Percentiles rank a stretch among this genome's conserved stretches.
These are phyloP conservation scores for Coregonus clupeaformis DNA, from an alignment of 2,113 vertebrate species.

Conservation along the genomic window DNA sequence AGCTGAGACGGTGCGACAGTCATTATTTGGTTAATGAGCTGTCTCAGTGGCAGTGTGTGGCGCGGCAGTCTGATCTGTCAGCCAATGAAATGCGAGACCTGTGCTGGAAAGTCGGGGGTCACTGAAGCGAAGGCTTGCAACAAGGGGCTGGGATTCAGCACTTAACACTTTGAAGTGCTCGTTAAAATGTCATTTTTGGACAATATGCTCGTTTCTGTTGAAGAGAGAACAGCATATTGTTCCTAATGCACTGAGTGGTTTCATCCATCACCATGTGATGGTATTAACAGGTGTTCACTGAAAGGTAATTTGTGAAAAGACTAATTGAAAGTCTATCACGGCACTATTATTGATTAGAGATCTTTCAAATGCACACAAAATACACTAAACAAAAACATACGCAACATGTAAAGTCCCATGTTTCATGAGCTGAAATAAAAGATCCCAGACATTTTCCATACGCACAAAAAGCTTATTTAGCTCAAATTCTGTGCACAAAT, in stretches of 20 bases:
- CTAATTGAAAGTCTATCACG: constrained; percentile 38
- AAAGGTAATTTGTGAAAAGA: constrained; percentile 53
- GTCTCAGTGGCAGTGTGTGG: constrained; percentile 51
- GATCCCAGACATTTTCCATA: too few relatives aligned
- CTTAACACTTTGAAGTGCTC: constrained; percentile 69
- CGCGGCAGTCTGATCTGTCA: constrained; percentile 65
- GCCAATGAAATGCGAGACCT: constrained; percentile 57
- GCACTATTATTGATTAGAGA: constrained; percentile 5
- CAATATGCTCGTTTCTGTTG: constrained; percentile 64
- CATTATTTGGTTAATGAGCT: constrained; percentile 78
- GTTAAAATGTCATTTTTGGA: constrained; percentile 74
- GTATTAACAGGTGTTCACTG: constrained; percentile 69
- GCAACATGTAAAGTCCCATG: too few relatives aligned
- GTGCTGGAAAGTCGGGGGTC: constrained; percentile 55
- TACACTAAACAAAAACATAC: too few relatives aligned
- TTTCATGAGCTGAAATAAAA: too few relatives aligned
- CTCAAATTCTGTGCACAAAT: too few relatives aligned
- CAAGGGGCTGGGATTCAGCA: constrained; percentile 48
- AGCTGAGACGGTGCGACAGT: constrained; percentile 41
- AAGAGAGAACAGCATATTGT: constrained; percentile 60
- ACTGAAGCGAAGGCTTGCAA: constrained; percentile 48
- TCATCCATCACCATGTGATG: constrained; percentile 59
- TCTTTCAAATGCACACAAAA: not conserved
- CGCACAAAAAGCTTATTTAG: too few relatives aligned
- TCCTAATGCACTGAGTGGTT: constrained; percentile 59